These are phyloP conservation scores for Mya arenaria DNA, from an alignment of 1,140 invertebrate species.

Conservation along the genomic window DNA sequence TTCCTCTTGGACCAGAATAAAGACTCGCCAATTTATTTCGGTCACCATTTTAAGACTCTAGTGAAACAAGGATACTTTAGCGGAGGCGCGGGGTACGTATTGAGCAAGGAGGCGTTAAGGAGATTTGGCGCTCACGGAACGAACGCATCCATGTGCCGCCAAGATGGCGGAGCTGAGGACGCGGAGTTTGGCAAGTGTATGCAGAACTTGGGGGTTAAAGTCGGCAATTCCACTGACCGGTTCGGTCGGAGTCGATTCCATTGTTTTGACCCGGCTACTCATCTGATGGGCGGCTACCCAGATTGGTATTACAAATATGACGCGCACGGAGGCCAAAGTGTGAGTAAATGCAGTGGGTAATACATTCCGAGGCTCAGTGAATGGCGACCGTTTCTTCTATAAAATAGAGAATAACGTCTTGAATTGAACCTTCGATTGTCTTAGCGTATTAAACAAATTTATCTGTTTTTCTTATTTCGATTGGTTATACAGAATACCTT, in stretches of 20 bases:
- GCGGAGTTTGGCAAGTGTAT: conserved; percentile 97
- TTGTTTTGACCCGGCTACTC: conserved; percentile 86
- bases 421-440: too few species aligned
- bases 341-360: conserved; percentile 34
- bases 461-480: too few species aligned
- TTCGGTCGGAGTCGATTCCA: conserved; percentile 94
- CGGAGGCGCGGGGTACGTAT: conserved; percentile 89
- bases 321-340: conserved; percentile 69
- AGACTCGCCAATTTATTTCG: conserved; percentile 77
- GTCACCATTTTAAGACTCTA: conserved; percentile 78
- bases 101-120: conserved; percentile 84
- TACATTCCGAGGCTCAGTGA: neutral
- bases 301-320: conserved; percentile 75
- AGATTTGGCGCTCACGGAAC: conserved; percentile 78
- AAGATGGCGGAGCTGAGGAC: conserved; percentile 93
- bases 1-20: conserved; percentile 64
- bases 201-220: conserved; percentile 91
- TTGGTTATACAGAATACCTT: too few species aligned
- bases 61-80: conserved; percentile 77
- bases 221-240: conserved; percentile 92
- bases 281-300: conserved; percentile 79
- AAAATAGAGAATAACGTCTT: too few species aligned
- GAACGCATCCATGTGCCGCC: conserved; percentile 83
- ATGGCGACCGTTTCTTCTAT: neutral
- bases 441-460: too few species aligned